Evolutionary conservation across 1,140 invertebrate genomes (phyloP), one percentile per base, ranked within the genome.

Genomic region (Drosophila bocki): DNA sequence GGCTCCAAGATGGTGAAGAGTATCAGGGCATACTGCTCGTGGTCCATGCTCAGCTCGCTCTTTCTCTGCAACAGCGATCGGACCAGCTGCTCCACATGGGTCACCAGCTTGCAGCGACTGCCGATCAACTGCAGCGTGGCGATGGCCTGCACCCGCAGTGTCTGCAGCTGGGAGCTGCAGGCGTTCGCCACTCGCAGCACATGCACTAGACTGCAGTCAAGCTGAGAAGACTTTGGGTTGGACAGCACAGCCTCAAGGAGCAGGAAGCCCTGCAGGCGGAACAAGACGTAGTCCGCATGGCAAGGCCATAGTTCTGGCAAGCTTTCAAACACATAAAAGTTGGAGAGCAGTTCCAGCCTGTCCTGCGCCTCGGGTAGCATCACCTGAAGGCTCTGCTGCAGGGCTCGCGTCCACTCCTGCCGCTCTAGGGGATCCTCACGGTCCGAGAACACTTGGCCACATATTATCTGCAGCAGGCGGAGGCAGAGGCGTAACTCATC

Each of bases 1-100:
- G 72, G 62, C 19, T 91, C 61, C 12, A 92, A n/a, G 19, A 91
- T 91, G 7, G 94, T 94, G 50, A 93, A 94, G 0, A 95, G 75
- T 45, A 93, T 84, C 6, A 95, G 54, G 1, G 94, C 93, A 7
- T 95, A 74, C 63, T 95, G 96, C 57, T 96, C 94, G 64, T 93
- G 87, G 78, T 96, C 96, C 47, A 96, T 80, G 35, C 93, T 53
- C 44, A 96, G 93, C 82, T 96, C 96, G 19, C 94, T 86, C 33
- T 83, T 92, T 19, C 94, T 93, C 9, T 69, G 69, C 12, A 93
- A 92, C 63, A 75, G 93, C 7, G 57, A 48, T 15, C 67, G 15
- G 1, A 92, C 62, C 29, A 84, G 45, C 7, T 78, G 53, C 13
- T 50, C 59, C 0, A 92, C 57, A 35, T 80, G 70, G 12, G 37